Percentiles rank a stretch among this genome's conserved stretches.
Evolutionary conservation across 2,113 vertebrate genomes (phyloP).

Genomic region (Danionella cerebrum): DNA sequence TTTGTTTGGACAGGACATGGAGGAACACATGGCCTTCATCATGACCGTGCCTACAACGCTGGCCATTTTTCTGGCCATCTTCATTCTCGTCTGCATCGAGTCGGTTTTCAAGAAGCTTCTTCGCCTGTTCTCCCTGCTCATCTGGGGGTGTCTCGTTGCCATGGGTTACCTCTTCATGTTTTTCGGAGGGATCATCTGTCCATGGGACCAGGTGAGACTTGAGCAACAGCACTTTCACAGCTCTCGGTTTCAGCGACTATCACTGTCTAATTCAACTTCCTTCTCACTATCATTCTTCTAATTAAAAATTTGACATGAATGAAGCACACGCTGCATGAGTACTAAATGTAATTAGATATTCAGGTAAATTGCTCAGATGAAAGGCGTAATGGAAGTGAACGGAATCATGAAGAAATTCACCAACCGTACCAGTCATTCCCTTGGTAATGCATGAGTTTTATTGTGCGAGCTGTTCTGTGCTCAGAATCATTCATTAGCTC

Average conservation of each 20-base stretch:
- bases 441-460: slow-evolving; percentile 23
- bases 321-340: not conserved
- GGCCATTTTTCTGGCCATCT: slow-evolving; percentile 93
- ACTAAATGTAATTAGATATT: not conserved
- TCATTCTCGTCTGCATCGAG: slow-evolving; percentile 94
- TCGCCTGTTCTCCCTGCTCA: slow-evolving; percentile 86
- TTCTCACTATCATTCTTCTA: not conserved
- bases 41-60: slow-evolving; percentile 90
- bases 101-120: slow-evolving; percentile 92
- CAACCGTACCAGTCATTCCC: slow-evolving; percentile 10
- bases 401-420: slow-evolving; percentile 14
- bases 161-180: slow-evolving; percentile 99
- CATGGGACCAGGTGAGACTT: slow-evolving; percentile 90
- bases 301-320: not conserved
- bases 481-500: slow-evolving; percentile 41
- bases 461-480: slow-evolving; percentile 27
- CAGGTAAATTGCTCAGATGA: not conserved
- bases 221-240: not conserved
- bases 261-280: not conserved
- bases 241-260: not conserved
- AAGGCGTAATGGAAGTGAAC: not conserved
- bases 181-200: slow-evolving; percentile 86
- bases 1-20: slow-evolving; percentile 68
- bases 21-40: slow-evolving; percentile 90
- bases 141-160: slow-evolving; percentile 91